Evolutionary conservation across 2,113 vertebrate genomes (phyloP).

Genomic region (Zosterops japonicus): DNA sequence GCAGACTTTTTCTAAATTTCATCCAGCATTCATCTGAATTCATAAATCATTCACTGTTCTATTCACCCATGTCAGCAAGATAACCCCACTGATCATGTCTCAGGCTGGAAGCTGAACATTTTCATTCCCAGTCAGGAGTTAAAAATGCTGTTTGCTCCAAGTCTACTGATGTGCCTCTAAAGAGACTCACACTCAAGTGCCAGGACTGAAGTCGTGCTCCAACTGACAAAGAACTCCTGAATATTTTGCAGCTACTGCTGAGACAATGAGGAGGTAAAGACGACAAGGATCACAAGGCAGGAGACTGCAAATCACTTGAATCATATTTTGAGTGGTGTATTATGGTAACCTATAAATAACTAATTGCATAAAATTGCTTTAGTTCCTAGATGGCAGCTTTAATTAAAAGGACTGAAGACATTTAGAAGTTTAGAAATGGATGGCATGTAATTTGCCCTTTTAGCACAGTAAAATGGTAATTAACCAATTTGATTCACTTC

Average conservation of each 20-base stretch:
- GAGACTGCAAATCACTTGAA: constrained; percentile 74
- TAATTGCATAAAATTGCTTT: constrained; percentile 81
- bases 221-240: constrained; percentile 22
- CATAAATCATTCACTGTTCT: not conserved
- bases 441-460: constrained; percentile 81
- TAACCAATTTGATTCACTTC: constrained; percentile 81
- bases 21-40: not conserved
- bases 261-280: constrained; percentile 40
- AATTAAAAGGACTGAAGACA: constrained; percentile 80
- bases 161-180: not conserved
- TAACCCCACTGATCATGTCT: not conserved
- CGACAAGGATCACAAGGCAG: constrained; percentile 69
- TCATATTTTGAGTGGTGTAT: constrained; percentile 77
- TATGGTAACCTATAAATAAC: constrained; percentile 82
- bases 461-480: constrained; percentile 81
- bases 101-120: not conserved
- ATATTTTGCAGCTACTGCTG: not conserved
- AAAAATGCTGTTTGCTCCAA: constrained; percentile 3
- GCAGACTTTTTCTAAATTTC: not conserved
- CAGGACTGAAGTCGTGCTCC: not conserved
- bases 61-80: not conserved
- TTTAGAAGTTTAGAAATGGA: constrained; percentile 80
- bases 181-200: not conserved
- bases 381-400: constrained; percentile 79
- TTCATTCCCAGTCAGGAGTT: not conserved